Evolutionary conservation across 2,888 invertebrate species (phyloP).

Genomic region (Sclerodermus sp.): DNA sequence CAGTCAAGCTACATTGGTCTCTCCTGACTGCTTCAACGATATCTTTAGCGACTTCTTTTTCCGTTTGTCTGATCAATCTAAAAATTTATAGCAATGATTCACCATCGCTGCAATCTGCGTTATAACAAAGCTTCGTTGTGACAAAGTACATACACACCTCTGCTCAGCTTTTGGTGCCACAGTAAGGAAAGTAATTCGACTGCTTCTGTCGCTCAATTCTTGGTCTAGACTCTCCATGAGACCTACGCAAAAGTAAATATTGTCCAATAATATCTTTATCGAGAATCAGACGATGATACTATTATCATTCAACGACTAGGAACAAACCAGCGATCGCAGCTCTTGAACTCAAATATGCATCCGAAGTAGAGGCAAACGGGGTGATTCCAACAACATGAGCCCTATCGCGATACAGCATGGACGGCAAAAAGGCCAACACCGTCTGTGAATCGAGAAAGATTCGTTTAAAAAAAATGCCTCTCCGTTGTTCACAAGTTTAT

Average conservation of each 20-base stretch:
- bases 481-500: too few relatives aligned
- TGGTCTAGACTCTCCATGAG: constrained; percentile 46
- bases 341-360: constrained; percentile 45
- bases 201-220: constrained; percentile 33
- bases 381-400: constrained; percentile 47
- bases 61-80: constrained; percentile 34
- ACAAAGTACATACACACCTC: constrained; percentile 36
- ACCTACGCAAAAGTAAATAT: too few relatives aligned
- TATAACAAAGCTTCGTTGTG: too few relatives aligned
- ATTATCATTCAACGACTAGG: too few relatives aligned
- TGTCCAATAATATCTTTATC: too few relatives aligned
- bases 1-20: constrained; percentile 34
- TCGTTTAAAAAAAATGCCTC: too few relatives aligned
- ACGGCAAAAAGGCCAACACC: constrained; percentile 48
- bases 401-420: constrained; percentile 38
- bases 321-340: constrained; percentile 45
- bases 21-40: constrained; percentile 45
- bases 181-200: constrained; percentile 43
- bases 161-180: constrained; percentile 41
- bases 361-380: constrained; percentile 40
- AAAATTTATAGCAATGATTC: background rate
- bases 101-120: too few relatives aligned
- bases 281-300: too few relatives aligned
- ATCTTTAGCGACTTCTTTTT: constrained; percentile 41
- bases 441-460: constrained; percentile 30